A percentile compares a stretch with the other conserved stretches of the same genome.
These are phyloP conservation scores for Urechis unicinctus DNA, from an alignment of 2,888 invertebrate species.

Conservation along the genomic window DNA sequence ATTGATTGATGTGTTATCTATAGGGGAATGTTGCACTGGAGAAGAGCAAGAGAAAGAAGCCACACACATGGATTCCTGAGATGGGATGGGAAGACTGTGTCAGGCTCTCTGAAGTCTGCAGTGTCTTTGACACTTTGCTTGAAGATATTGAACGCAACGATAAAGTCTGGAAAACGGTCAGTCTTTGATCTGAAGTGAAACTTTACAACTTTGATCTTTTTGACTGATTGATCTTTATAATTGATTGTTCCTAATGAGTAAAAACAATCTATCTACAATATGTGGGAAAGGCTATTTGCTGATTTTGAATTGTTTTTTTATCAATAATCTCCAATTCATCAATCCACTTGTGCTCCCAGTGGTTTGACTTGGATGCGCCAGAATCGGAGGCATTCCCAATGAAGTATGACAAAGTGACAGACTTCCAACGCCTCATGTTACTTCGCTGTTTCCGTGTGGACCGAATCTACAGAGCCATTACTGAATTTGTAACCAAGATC, in stretches of 20 bases:
- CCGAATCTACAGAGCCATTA: slow-evolving; percentile 78
- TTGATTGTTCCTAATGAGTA: background rate
- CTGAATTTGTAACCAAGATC: slow-evolving; percentile 59
- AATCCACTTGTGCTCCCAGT: slow-evolving; percentile 53
- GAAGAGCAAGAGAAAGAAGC: slow-evolving; percentile 63
- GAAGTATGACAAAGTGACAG: slow-evolving; percentile 60
- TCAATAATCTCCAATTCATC: background rate
- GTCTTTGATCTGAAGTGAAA: no score
- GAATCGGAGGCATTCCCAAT: slow-evolving; percentile 68
- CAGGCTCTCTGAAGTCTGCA: slow-evolving; percentile 66
- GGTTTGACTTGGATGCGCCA: slow-evolving; percentile 79
- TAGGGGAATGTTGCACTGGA: slow-evolving; percentile 66
- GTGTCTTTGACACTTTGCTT: slow-evolving; percentile 62
- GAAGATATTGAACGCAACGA: slow-evolving; percentile 58
- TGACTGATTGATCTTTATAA: background rate
- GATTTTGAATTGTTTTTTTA: background rate
- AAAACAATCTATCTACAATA: background rate
- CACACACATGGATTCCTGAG: slow-evolving; percentile 67
- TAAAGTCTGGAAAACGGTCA: slow-evolving; percentile 61
- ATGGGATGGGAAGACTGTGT: slow-evolving; percentile 80
- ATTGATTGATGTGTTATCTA: no score
- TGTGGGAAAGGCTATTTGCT: background rate
- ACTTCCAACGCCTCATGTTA: slow-evolving; percentile 70
- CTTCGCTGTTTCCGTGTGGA: slow-evolving; percentile 85
- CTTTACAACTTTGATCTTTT: background rate